A percentile compares a stretch with the other conserved stretches of the same genome.
Conservation (phyloP, 2,797 vertebrate genomes). For the Poliocrania exsul region DNA sequence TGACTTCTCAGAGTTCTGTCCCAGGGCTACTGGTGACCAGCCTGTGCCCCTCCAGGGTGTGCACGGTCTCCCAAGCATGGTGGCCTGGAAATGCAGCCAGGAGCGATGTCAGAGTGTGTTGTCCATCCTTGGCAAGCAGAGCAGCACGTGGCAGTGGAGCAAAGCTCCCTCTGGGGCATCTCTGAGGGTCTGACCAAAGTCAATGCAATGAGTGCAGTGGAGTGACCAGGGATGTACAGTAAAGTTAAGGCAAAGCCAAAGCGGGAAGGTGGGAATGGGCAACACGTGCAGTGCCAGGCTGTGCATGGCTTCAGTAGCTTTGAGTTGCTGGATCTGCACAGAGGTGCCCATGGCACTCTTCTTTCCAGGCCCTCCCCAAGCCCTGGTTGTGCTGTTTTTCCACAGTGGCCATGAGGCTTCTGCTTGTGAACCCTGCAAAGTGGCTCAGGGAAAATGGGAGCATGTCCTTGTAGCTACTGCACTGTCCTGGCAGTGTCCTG, state of each 20-base stretch:
- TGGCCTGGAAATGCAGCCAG: neutral
- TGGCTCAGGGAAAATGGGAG: fast-evolving
- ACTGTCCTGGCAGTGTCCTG: fast-evolving
- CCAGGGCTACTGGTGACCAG: neutral
- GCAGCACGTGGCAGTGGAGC: neutral
- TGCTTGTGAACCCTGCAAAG: neutral
- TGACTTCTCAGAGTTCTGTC: neutral
- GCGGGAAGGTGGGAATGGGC: neutral
- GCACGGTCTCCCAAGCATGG: fast-evolving
- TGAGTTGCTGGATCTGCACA: neutral
- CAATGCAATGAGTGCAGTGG: fast-evolving
- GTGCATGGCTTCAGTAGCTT: fast-evolving
- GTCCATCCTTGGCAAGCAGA: neutral
- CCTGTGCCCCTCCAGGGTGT: neutral
- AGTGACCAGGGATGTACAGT: fast-evolving
- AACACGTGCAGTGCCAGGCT: neutral
- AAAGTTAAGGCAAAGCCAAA: neutral
- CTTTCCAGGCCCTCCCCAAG: neutral
- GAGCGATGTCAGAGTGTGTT: neutral
- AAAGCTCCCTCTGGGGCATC: neutral
- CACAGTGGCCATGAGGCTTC: fast-evolving
- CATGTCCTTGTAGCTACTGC: fast-evolving
- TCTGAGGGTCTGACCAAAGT: neutral
- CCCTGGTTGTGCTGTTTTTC: too few relatives aligned
- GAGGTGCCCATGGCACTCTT: fast-evolving